A percentile compares a stretch with the other conserved stretches of the same genome.
Conservation (phyloP, 2,888 invertebrate genomes). For the Diaprepes abbreviatus region DNA sequence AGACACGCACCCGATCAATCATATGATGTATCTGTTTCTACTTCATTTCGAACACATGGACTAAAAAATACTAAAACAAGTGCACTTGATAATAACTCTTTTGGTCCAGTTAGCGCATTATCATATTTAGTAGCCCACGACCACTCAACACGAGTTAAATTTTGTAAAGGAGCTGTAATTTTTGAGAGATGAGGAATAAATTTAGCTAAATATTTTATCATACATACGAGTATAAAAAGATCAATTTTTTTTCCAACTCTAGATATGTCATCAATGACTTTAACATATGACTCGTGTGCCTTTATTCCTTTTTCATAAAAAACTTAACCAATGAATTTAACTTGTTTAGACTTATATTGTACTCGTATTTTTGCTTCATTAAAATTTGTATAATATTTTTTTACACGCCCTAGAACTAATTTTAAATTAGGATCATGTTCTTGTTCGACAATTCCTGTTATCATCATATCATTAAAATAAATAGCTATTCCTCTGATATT, state of each 20-base stretch:
- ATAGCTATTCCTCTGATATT: constrained; percentile 43
- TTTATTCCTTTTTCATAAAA: constrained; percentile 47
- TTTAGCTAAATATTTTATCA: constrained; percentile 51
- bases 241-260: constrained; percentile 46
- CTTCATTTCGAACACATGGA: constrained; percentile 51
- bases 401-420: constrained; percentile 44
- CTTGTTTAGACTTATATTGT: constrained; percentile 36
- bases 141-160: constrained; percentile 48
- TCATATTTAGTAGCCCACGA: constrained; percentile 41
- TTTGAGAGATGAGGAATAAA: constrained; percentile 52
- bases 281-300: constrained; percentile 42
- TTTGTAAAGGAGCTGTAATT: constrained; percentile 49
- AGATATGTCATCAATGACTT: constrained; percentile 53
- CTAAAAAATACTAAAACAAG: constrained; percentile 54
- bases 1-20: constrained; percentile 58
- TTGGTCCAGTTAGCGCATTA: constrained; percentile 47
- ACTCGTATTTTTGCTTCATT: constrained; percentile 38
- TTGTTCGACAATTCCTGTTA: constrained; percentile 43
- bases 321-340: constrained; percentile 46
- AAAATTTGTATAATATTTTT: constrained; percentile 47
- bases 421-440: constrained; percentile 47
- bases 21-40: constrained; percentile 58
- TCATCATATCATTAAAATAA: constrained; percentile 49
- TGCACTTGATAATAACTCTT: constrained; percentile 50
- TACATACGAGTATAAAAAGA: constrained; percentile 51